A percentile compares a stretch with the other conserved stretches of the same genome.
These are phyloP conservation scores for Vireo altiloquus DNA, from an alignment of 2,113 vertebrate genomes.

Conservation along the genomic window DNA sequence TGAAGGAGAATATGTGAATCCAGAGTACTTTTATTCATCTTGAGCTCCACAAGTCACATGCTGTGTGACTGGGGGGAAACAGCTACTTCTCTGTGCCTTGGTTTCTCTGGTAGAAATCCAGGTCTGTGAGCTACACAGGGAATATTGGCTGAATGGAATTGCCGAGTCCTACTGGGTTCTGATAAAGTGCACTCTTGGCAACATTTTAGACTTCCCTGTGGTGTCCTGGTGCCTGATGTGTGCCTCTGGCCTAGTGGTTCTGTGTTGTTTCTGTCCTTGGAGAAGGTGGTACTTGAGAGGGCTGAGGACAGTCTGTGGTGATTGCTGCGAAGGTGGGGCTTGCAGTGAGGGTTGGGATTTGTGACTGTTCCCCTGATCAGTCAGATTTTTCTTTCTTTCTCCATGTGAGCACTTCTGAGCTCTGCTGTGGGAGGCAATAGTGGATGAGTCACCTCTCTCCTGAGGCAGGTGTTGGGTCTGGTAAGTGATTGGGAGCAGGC, in stretches of 20 bases:
- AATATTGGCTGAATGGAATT: neutral
- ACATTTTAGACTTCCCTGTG: neutral
- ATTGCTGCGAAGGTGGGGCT: neutral
- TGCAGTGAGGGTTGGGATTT: neutral
- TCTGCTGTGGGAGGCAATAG: neutral
- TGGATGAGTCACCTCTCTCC: neutral
- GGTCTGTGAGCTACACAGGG: neutral
- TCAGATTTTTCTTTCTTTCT: neutral
- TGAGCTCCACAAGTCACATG: neutral
- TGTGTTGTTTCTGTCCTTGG: neutral
- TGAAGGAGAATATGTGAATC: neutral
- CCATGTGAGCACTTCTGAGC: neutral
- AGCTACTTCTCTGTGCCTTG: neutral
- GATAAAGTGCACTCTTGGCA: rapidly evolving
- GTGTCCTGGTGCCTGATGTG: neutral
- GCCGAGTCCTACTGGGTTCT: neutral
- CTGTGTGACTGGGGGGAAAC: neutral
- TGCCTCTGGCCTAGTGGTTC: neutral
- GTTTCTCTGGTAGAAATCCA: neutral
- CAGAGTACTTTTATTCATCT: neutral
- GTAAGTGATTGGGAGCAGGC: neutral
- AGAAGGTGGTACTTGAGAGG: neutral
- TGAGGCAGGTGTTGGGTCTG: neutral
- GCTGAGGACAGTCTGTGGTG: neutral
- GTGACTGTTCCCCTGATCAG: neutral